A percentile compares a stretch with the other conserved stretches of the same genome.
phyloP scores from a whole-genome alignment of 2,888 invertebrate species.

The Heliconius ismenius region DNA sequence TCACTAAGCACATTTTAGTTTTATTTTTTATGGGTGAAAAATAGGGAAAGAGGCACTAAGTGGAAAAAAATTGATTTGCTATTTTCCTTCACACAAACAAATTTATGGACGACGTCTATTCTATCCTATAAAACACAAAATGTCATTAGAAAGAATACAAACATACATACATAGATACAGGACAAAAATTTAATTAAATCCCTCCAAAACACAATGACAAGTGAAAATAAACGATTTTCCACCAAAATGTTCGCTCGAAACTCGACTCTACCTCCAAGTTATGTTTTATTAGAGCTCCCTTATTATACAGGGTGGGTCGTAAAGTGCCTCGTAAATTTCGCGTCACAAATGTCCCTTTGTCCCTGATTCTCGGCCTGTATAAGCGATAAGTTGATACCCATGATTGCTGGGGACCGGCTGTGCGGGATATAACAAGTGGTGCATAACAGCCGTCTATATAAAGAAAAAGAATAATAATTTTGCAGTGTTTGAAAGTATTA shows the following conservation, averaged over 20 bases:
- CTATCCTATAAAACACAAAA: not conserved
- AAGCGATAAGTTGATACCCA: constrained; percentile 55
- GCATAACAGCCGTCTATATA: not conserved
- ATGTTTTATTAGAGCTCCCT: constrained; percentile 41
- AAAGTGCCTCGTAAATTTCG: constrained; percentile 75
- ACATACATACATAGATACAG: not conserved
- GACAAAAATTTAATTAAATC: constrained; percentile 22
- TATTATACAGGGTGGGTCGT: constrained; percentile 70
- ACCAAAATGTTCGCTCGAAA: constrained; percentile 11
- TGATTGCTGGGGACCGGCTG: constrained; percentile 29
- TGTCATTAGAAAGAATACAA: not conserved
- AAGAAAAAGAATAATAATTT: not conserved
- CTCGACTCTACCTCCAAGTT: not conserved
- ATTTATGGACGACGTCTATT: not conserved
- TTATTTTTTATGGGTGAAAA: no score
- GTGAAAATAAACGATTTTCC: constrained; percentile 18
- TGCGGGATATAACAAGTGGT: not conserved
- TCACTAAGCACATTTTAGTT: no score
- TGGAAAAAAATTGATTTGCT: no score
- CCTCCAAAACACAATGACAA: not conserved
- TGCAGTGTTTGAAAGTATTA: not conserved
- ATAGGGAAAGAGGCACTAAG: no score
- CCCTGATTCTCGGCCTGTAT: constrained; percentile 49
- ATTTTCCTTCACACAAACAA: no score
- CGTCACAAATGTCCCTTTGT: constrained; percentile 75